These are phyloP conservation scores for Dorcus hopei DNA, from an alignment of 2,888 invertebrate genomes.

Conservation along the genomic window DNA sequence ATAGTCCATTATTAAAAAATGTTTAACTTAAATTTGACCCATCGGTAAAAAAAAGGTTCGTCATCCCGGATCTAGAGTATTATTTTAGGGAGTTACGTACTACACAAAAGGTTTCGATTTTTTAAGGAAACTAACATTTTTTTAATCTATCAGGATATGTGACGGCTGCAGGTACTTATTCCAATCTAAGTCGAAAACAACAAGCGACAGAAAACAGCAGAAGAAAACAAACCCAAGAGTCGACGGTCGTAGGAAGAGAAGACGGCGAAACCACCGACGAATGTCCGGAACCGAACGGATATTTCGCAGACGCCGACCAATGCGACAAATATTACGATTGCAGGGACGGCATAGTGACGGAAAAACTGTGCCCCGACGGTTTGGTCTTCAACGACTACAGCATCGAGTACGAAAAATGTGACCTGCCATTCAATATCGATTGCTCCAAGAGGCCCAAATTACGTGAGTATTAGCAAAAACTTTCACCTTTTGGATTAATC, in stretches of 20 bases:
- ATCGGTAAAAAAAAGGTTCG: too few species aligned
- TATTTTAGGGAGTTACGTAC: too few species aligned
- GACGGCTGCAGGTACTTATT: conserved; percentile 21
- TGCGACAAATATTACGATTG: conserved; percentile 88
- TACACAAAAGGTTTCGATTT: too few species aligned
- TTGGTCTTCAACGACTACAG: conserved; percentile 88
- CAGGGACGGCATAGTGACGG: conserved; percentile 68
- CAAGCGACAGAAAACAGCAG: conserved; percentile 20
- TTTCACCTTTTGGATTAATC: too few species aligned
- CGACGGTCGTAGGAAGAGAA: conserved; percentile 36
- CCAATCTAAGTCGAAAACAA: conserved; percentile 20
- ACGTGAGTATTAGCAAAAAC: conserved; percentile 60
- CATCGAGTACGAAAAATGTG: conserved; percentile 79
- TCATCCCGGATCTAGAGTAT: too few species aligned
- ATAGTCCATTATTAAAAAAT: too few species aligned
- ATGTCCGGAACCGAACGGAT: conserved; percentile 80
- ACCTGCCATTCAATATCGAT: conserved; percentile 82
- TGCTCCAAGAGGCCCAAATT: conserved; percentile 73
- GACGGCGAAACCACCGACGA: conserved; percentile 61
- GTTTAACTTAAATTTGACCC: too few species aligned
- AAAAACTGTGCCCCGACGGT: conserved; percentile 83
- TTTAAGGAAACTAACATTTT: too few species aligned
- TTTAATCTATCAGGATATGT: conserved; percentile 18
- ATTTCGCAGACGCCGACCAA: conserved; percentile 80
- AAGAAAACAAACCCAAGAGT: conserved; percentile 15